Conservation (phyloP, 2,888 invertebrate species). For the Odontocolon sp. region DNA sequence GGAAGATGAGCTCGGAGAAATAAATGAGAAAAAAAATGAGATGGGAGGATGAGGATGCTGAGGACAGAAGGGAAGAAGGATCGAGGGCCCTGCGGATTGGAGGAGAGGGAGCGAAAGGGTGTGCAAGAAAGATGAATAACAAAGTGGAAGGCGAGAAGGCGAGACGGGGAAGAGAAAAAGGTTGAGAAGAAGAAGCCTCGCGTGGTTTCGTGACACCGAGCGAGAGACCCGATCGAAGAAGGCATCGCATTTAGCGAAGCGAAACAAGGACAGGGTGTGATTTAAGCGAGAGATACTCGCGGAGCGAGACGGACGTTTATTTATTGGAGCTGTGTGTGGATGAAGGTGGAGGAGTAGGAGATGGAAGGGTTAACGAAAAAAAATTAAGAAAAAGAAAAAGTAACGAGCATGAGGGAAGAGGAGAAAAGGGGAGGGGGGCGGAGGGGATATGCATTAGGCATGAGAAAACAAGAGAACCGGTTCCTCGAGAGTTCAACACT, state of each 20-base stretch:
- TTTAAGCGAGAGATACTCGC: constrained; percentile 51
- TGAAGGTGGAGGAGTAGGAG: constrained; percentile 3
- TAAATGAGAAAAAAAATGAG: not conserved
- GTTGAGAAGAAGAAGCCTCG: not conserved
- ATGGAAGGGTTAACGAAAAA: constrained; percentile 21
- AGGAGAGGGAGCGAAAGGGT: not conserved
- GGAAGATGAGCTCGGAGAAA: constrained; percentile 1
- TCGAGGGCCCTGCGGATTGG: not conserved
- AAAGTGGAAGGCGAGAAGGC: not conserved
- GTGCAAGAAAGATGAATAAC: not conserved
- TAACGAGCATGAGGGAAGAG: not conserved
- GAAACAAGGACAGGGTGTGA: constrained; percentile 52
- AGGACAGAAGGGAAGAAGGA: constrained; percentile 2
- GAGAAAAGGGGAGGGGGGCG: not conserved
- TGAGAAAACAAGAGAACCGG: constrained; percentile 63
- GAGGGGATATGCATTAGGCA: constrained; percentile 61
- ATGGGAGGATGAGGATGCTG: not conserved
- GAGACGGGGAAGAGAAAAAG: not conserved
- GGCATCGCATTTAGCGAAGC: constrained; percentile 22
- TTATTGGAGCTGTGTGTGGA: constrained; percentile 35
- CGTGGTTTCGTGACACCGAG: no score
- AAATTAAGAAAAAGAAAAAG: not conserved
- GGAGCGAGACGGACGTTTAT: constrained; percentile 57
- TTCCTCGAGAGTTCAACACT: constrained; percentile 58
- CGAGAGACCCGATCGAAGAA: no score